Conservation (phyloP, 2,797 vertebrate species). For the Mycteria americana region DNA sequence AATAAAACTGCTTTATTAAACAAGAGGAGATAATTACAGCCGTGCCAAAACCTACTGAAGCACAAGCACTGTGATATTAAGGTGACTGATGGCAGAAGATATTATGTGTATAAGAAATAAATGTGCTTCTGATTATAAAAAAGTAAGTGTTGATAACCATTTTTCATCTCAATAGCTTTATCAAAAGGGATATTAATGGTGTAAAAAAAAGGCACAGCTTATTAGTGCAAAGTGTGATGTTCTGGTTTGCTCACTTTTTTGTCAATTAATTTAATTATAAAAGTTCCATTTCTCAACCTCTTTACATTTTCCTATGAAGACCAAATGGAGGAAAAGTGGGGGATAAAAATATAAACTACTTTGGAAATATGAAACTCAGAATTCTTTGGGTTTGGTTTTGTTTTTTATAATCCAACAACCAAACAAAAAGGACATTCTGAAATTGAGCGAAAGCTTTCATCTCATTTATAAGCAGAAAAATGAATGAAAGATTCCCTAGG, state of each 20-base stretch:
- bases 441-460: neutral
- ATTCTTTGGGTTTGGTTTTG: neutral
- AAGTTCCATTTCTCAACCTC: neutral
- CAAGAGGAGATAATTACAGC: neutral
- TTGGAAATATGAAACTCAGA: neutral
- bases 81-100: neutral
- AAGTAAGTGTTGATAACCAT: neutral
- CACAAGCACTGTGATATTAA: neutral
- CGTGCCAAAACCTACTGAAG: neutral
- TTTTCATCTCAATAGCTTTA: neutral
- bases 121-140: neutral
- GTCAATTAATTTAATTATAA: neutral
- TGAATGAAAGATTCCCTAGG: neutral
- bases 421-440: neutral
- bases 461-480: neutral
- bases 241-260: neutral
- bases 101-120: neutral
- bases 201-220: neutral
- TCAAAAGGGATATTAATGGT: neutral
- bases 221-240: neutral
- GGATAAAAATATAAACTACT: neutral
- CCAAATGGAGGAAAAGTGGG: neutral
- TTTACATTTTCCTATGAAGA: neutral
- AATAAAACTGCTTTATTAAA: neutral
- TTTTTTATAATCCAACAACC: neutral